Evolutionary conservation across 2,888 invertebrate genomes (phyloP), one percentile per base, ranked within the genome.

Genomic region (Allophyes oxyacanthae): DNA sequence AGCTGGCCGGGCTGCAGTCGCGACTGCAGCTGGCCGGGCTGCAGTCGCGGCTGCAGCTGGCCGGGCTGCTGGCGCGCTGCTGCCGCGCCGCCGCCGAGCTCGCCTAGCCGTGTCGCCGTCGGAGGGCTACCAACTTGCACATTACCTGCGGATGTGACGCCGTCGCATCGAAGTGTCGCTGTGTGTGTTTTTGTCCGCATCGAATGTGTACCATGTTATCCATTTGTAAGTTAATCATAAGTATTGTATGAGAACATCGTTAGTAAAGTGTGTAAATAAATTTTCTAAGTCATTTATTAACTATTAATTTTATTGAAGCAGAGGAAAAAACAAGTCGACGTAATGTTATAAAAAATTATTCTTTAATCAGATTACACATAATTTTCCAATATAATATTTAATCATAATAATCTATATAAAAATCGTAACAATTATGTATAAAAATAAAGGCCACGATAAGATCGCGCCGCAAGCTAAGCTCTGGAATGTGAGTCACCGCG

Each of bases 1-100:
- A 96, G 77, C 97, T 97, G 55, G 97, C 97, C 88, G 99, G 99
- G 15, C 95, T 98, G 10, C 95, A 95, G 71, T 97, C 98, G 6
- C 94, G 99, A 70, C 92, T 98, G 96, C 96, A 97, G 80, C 97
- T 98, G 55, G 97, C 97, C 88, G 99, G 99, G 15, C 95, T 98
- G 10, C 95, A 95, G 71, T 97, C 98, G 6, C 94, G 99, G 71
- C 92, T 99, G 70, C 99, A 99, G 94, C 95, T 99, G 90, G 97
- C 98, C 4, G 98, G 97, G 36, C 94, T 99, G 64, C 92, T 99
- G 63, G 98, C 98, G 1, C 95, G 97, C 71, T 92, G 99, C 60
- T 99, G 99, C 87, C 91, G 93, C 37, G 90, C 86, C 62, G 85
- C 68, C 28, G 57, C 57, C 8, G 14, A 14, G 30, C 32, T 38